Base-by-base conservation (phyloP, 2,888 invertebrate species). In the Pedicia rivosa region DNA sequence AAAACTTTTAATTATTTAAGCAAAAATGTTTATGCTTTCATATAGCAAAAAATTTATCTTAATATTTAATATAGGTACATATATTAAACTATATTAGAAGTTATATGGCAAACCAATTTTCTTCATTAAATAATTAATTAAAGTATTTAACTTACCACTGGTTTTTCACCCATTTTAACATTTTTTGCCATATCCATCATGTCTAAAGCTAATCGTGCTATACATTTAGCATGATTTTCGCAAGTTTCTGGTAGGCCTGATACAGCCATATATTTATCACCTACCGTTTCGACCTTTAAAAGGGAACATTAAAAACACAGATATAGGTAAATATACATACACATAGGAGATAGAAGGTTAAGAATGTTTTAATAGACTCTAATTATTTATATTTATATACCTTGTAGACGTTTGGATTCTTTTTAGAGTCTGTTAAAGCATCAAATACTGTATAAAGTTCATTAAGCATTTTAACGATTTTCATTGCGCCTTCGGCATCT, bases 201-300 rank as follows among this genome's bases (percentile, higher is more conserved):
- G 54, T 92, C 92, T 16, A 94, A 63, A 6, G 94, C 92, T 24
- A 94, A 66, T 40, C 78, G 70, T 0, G 83, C 88, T 51, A 95
- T 92, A 54, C 90, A 88, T 47, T 80, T 78, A 10, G 92, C 91
- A 54, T 95, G 94, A 26, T 78, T 79, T 39, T 74, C 73, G 55
- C 91, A 91, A 7, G 80, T 81, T 54, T 92, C 91, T 0, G 94
- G 94, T 36, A 94, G 65, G 31, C 94, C 94, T 48, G 91, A 88
- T 1, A 92, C 94, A 1, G 92, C 91, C 94, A 94, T 95, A 58
- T 95, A 95, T 59, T 94, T 94, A 62, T 94, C 94, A 41, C 94
- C 94, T 15, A 94, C 90, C 9, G 94, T 95, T 64, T 95, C 94
- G 42, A 95, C 92, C 92, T 92, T 51, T 8, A 29, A 13, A 17